A percentile compares a stretch with the other conserved stretches of the same genome.
phyloP scores from a whole-genome alignment of 2,888 invertebrate species.

The Chrysolina oricalcia region DNA sequence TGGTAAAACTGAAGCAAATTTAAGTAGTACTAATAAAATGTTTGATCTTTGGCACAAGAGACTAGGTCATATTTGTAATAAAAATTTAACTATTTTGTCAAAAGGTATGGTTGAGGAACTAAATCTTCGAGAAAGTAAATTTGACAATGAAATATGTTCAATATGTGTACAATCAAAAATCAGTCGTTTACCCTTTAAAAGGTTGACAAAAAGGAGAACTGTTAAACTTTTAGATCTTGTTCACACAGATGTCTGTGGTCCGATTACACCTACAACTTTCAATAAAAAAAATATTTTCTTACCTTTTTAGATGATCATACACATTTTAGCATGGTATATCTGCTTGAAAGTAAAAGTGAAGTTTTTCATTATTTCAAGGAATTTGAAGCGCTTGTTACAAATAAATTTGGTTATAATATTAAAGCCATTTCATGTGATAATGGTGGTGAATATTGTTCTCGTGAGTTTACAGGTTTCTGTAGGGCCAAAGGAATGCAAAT shows the following conservation, averaged over 20 bases:
- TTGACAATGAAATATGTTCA: neutral
- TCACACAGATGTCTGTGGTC: conserved; percentile 19
- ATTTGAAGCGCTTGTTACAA: conserved; percentile 7
- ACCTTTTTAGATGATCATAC: conserved; percentile 10
- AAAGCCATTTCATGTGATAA: conserved; percentile 15
- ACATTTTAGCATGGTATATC: conserved; percentile 21
- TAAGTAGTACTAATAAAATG: neutral
- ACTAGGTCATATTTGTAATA: conserved; percentile 16
- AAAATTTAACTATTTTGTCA: neutral
- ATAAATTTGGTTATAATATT: conserved; percentile 20
- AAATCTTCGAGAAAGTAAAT: conserved; percentile 5
- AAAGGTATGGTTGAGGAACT: conserved; percentile 19
- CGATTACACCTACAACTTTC: conserved; percentile 1
- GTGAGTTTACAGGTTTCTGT: conserved; percentile 19
- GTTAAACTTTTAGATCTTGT: conserved; percentile 13
- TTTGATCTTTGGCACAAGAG: neutral
- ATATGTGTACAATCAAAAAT: conserved; percentile 9
- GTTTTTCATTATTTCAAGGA: conserved; percentile 21
- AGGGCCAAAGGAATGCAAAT: conserved; percentile 13
- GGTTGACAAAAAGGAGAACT: neutral
- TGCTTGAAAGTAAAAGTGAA: conserved; percentile 8
- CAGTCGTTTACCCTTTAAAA: neutral
- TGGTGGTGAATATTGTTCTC: conserved; percentile 16
- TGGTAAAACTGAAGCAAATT: no score
- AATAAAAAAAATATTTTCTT: conserved; percentile 3